Evolutionary conservation across 1,140 invertebrate genomes (phyloP).

Genomic region (Meteorus sp.): DNA sequence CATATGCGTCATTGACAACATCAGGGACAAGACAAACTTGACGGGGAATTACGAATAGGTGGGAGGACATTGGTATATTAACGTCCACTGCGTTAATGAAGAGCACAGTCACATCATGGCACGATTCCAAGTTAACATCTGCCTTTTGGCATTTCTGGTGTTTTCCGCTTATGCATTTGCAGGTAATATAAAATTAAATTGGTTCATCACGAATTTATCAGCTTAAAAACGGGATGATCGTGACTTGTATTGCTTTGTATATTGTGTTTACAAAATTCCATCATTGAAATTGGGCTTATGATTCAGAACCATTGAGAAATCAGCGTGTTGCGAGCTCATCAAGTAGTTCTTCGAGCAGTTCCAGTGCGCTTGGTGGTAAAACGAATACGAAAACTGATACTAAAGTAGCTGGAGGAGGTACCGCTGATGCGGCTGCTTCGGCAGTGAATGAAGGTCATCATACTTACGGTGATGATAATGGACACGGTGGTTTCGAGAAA

Average conservation of each 20-base stretch:
- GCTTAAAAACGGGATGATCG: no score
- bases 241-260: no score
- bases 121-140: conserved; percentile 15
- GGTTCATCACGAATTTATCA: neutral
- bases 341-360: conserved; percentile 14
- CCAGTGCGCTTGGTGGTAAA: conserved; percentile 7
- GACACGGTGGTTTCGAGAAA: neutral
- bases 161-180: conserved; percentile 2
- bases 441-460: neutral
- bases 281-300: neutral
- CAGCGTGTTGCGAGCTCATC: neutral
- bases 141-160: conserved; percentile 14
- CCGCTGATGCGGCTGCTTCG: conserved; percentile 5
- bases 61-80: conserved; percentile 22
- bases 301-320: neutral
- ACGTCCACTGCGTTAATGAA: neutral
- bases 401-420: conserved; percentile 7
- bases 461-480: neutral
- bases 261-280: no score
- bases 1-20: neutral
- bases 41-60: neutral
- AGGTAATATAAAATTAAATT: neutral
- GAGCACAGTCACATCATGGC: conserved; percentile 23
- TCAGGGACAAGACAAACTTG: neutral
- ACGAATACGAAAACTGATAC: conserved; percentile 19